Base-by-base conservation (phyloP, 2,113 vertebrate species). In the Crotalus horridus region DNA sequence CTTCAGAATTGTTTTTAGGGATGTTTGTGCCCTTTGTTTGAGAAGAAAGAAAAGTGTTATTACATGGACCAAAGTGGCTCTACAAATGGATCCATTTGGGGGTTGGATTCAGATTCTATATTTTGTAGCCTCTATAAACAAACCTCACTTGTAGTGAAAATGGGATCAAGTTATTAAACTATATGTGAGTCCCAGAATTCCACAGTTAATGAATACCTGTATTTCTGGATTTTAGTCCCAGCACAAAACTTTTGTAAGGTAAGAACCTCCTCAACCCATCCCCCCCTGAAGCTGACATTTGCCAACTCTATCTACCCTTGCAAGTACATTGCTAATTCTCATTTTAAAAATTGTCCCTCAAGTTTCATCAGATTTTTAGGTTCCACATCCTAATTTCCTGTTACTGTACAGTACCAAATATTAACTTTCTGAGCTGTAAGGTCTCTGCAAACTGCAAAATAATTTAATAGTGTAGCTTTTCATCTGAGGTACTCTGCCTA, bases 1-100 rank as follows among this genome's bases (percentile, higher is more conserved):
- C 95, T 93, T 93, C 85, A 69, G 88, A 95, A 95, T 93, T 93
- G 91, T 94, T 88, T 94, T 94, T 94, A 91, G 91, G 51, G 93
- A 91, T 29, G 91, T 59, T 93, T 93, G 91, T 93, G 95, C 92
- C 94, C 93, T 95, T 93, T 91, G 0, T 0, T 81, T 39, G 94
- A 87, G 96, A 96, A 96, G 93, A 94, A 94, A 93, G 94, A 94
- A 95, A 96, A 96, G 29, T 24, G 23, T 39, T 64, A 53, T 88
- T 26, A 23, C 46, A 88, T 86, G 55, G 39, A 17, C 26, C 9
- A 59, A 91, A 85, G 33, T 58, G 21, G 29, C 12, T 46, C 53
- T 33, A 61, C n/a, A 21, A 21, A 81, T 87, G 26, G 24, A 87
- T 51, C 20, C 15, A 24, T 10, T 24, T 12, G 21, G 43, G 29